Evolutionary conservation across 2,888 invertebrate species (phyloP), one percentile per base, ranked within the genome.

Genomic region (Nebria brevicollis): DNA sequence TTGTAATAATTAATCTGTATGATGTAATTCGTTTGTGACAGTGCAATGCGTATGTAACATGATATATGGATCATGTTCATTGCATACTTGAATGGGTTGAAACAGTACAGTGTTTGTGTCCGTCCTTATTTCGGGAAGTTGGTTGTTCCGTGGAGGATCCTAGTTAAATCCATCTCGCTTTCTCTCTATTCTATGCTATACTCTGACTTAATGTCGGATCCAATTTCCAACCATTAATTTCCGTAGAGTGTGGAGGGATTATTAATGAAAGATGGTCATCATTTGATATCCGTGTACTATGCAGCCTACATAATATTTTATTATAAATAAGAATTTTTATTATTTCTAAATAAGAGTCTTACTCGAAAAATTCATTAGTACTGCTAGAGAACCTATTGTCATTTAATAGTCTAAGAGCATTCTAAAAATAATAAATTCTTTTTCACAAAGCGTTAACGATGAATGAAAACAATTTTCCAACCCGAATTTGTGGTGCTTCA

Each of bases 131-230:
- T 72, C 70, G 73, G 66, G 41, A 78, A 66, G 66, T 41, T 64
- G 54, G 72, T 20, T 43, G 72, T 77, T 77, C 90, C 5, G 90
- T 89, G 82, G 84, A 88, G 25, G 89, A 85, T 66, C 88, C 87
- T 43, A 86, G 87, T 1, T 83, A 85, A 0, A 87, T 86, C 43
- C 90, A 89, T 83, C 90, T 90, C 77, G 90, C 90, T 41, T 90
- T 90, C 0, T 82, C 85, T 15, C 6, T 68, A 13, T 7, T 4
- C 77, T 89, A 87, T 85, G 0, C 15, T 68, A 13, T 7, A 8
- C 77, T 89, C 87, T 85, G 0, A 64, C 54, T 77, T 65, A 72
- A 77, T 77, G 72, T 77, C 77, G 72, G 78, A 78, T 78, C 42
- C 78, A 78, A 78, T 78, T 78, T 73, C 73, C 34, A 78, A 41